Evolutionary conservation across 2,888 invertebrate species (phyloP).

Genomic region (Mimachlamys varia): DNA sequence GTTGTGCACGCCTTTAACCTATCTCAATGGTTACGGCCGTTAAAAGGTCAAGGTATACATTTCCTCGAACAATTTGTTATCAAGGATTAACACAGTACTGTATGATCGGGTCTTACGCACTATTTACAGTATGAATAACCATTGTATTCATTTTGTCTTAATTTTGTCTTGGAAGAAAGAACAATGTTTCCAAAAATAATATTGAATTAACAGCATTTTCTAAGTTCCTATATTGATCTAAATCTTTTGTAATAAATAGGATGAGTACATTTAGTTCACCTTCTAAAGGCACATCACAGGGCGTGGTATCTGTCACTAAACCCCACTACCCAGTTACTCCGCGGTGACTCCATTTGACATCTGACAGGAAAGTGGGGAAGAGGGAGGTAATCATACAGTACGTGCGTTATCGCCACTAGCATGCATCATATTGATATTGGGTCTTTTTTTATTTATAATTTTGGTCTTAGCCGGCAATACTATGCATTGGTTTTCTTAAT

Average conservation of each 20-base stretch:
- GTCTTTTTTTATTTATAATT: conserved; percentile 1
- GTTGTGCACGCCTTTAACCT: not conserved
- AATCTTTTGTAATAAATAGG: no score
- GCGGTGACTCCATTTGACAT: not conserved
- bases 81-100: no score
- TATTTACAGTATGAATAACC: no score
- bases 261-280: not conserved
- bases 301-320: not conserved
- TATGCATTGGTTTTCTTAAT: not conserved
- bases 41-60: not conserved
- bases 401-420: not conserved
- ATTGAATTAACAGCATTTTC: no score
- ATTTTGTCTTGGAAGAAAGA: no score
- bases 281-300: not conserved
- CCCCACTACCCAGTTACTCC: not conserved
- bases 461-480: not conserved
- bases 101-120: no score
- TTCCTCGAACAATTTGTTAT: not conserved
- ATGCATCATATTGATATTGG: not conserved
- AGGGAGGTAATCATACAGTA: not conserved
- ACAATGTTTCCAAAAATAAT: no score
- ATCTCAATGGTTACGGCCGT: not conserved
- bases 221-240: no score
- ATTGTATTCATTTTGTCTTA: no score
- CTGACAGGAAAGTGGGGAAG: not conserved